Conservation (phyloP, 2,797 vertebrate species). For the Tenualosa thibaudeaui region DNA sequence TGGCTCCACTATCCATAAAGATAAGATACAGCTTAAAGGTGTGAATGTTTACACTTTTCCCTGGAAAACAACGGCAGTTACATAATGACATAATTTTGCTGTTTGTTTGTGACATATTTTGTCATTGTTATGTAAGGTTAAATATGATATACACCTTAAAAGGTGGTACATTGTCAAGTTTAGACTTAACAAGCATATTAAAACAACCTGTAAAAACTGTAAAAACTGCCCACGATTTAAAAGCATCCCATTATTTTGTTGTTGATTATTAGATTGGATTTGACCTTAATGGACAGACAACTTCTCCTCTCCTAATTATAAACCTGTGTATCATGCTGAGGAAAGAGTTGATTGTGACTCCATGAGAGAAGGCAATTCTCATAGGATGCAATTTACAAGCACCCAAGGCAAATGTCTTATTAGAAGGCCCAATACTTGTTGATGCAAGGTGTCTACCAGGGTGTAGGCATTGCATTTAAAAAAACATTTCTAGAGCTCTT, state of each 20-base stretch:
- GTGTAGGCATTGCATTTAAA: not conserved
- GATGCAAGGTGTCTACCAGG: not conserved
- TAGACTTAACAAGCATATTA: not conserved
- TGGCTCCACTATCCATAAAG: too few relatives aligned
- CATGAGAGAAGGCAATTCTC: not conserved
- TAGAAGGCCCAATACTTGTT: not conserved
- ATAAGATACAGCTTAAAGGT: too few relatives aligned
- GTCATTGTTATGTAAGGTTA: too few relatives aligned
- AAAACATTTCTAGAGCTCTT: not conserved
- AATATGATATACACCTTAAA: not conserved
- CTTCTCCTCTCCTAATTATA: not conserved
- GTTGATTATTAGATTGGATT: not conserved
- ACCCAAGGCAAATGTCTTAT: not conserved
- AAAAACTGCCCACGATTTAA: not conserved
- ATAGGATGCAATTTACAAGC: slow-evolving; percentile 1
- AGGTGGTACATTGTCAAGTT: not conserved
- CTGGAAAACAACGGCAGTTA: too few relatives aligned
- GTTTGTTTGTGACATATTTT: too few relatives aligned
- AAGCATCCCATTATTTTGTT: not conserved
- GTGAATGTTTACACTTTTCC: too few relatives aligned
- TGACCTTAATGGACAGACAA: not conserved
- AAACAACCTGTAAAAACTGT: not conserved
- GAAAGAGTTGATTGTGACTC: not conserved
- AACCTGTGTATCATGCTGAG: not conserved
- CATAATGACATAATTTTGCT: too few relatives aligned